Evolutionary conservation across 2,113 vertebrate species (phyloP).

Genomic region (Sturnus vulgaris): DNA sequence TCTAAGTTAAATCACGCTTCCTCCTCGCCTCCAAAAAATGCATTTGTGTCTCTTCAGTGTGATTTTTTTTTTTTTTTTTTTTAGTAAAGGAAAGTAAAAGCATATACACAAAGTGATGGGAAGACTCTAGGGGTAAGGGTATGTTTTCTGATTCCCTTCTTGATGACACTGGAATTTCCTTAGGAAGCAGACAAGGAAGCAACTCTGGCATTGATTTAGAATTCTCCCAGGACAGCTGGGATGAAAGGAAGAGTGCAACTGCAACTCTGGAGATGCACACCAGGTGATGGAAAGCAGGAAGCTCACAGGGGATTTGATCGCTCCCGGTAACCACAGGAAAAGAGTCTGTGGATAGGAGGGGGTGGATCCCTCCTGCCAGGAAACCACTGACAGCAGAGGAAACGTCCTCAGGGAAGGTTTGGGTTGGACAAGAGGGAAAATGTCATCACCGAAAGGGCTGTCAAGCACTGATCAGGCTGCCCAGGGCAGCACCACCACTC

Average conservation of each 20-base stretch:
- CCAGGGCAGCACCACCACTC: neutral
- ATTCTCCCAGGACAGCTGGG: accelerated
- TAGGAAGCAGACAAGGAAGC: neutral
- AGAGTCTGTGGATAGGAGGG: neutral
- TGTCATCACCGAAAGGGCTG: accelerated
- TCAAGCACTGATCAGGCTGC: neutral
- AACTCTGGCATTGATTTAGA: no score
- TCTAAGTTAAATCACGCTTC: neutral
- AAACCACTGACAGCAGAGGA: neutral
- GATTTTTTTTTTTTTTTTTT: neutral
- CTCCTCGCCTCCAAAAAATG: no score
- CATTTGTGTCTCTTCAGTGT: no score
- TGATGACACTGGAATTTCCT: neutral
- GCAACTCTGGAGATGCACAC: accelerated
- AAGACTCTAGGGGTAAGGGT: accelerated
- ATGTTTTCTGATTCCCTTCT: neutral
- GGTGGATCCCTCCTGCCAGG: neutral
- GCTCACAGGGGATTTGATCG: no score
- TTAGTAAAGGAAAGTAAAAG: neutral
- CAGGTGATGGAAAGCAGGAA: no score
- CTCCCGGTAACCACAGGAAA: neutral
- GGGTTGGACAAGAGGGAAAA: accelerated
- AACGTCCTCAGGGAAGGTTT: no score
- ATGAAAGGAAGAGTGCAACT: neutral
- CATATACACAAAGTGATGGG: accelerated